A percentile compares a stretch with the other conserved stretches of the same genome.
phyloP scores from a whole-genome alignment of 2,888 invertebrate species.

The Lymantria monacha region DNA sequence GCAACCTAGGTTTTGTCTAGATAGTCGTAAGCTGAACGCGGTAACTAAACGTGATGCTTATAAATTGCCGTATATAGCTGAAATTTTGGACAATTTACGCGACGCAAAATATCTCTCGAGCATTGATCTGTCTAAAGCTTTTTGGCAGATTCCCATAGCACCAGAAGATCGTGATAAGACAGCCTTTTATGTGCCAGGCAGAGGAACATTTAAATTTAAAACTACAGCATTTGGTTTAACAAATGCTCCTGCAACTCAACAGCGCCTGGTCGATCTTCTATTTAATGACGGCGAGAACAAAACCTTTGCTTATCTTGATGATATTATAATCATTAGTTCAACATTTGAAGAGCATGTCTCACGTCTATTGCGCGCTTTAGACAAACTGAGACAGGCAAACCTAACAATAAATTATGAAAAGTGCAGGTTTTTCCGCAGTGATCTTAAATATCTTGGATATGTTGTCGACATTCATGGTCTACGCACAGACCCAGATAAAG shows the following conservation, averaged over 20 bases:
- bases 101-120: background rate
- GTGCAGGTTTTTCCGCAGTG: background rate
- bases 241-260: constrained; percentile 10
- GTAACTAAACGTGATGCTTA: background rate
- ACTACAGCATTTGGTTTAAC: constrained; percentile 9
- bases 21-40: background rate
- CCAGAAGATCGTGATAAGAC: constrained; percentile 3
- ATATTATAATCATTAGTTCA: background rate
- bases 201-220: constrained; percentile 6
- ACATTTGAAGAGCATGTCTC: background rate
- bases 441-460: background rate
- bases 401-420: background rate
- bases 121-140: background rate
- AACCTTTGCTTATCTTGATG: background rate
- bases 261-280: constrained; percentile 7
- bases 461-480: background rate
- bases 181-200: constrained; percentile 7
- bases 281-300: no score
- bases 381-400: background rate
- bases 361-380: background rate
- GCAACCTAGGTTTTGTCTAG: background rate
- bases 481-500: constrained; percentile 1
- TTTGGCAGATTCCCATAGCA: background rate
- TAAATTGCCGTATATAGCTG: background rate
- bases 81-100: background rate